Evolutionary conservation across 2,797 vertebrate species (phyloP).

Genomic region (Discoglossus pictus): DNA sequence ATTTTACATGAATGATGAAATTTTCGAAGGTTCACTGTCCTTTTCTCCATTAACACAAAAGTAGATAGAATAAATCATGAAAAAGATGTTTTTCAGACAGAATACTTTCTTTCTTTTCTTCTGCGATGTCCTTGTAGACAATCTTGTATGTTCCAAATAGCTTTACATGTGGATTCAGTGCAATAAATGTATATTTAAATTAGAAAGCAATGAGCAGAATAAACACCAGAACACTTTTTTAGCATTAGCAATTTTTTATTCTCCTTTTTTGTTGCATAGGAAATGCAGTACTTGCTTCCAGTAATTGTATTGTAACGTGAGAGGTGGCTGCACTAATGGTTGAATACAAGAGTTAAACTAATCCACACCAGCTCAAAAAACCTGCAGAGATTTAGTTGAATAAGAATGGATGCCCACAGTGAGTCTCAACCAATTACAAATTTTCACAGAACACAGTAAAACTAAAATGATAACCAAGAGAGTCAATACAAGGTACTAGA

Average conservation of each 20-base stretch:
- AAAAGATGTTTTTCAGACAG: too few relatives aligned
- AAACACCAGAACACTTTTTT: conserved; percentile 62
- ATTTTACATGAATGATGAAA: too few relatives aligned
- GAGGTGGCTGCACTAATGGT: conserved; percentile 90
- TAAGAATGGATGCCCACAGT: conserved; percentile 85
- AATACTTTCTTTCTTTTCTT: too few relatives aligned
- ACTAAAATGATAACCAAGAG: conserved; percentile 81
- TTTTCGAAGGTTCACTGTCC: too few relatives aligned
- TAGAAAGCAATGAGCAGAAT: not conserved
- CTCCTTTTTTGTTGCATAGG: conserved; percentile 97
- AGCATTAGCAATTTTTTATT: conserved; percentile 98
- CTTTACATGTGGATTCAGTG: too few relatives aligned
- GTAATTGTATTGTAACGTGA: conserved; percentile 92
- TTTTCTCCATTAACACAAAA: too few relatives aligned
- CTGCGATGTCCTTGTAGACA: too few relatives aligned
- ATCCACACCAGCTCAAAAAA: conserved; percentile 87
- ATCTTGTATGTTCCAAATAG: too few relatives aligned
- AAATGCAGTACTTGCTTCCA: conserved; percentile 99
- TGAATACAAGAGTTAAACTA: conserved; percentile 86
- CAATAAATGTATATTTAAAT: too few relatives aligned
- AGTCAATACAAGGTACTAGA: conserved; percentile 85
- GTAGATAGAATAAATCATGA: too few relatives aligned
- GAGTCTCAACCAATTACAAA: conserved; percentile 85
- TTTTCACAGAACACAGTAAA: conserved; percentile 83
- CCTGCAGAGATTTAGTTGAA: conserved; percentile 82